phyloP scores from a whole-genome alignment of 2,888 invertebrate species.

The Acleris cristana region DNA sequence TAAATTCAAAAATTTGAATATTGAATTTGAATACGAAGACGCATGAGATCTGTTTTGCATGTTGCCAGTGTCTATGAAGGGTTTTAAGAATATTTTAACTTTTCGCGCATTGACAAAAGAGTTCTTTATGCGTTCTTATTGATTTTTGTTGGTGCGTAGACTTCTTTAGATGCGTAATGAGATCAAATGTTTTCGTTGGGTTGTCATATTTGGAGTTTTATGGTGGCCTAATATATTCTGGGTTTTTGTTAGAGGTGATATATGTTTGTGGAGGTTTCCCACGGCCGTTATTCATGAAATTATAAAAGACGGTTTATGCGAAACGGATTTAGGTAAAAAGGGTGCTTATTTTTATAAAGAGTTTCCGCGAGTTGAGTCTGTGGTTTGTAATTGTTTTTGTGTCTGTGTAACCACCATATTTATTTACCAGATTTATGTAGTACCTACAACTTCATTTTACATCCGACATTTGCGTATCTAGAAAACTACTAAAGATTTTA shows the following conservation, averaged over 20 bases:
- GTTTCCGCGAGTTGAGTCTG: neutral
- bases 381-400: too few relatives aligned
- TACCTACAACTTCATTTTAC: too few relatives aligned
- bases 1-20: constrained; percentile 76
- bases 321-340: constrained; percentile 19
- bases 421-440: too few relatives aligned
- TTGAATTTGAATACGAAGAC: constrained; percentile 63
- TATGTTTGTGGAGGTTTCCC: constrained; percentile 48
- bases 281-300: constrained; percentile 37
- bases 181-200: constrained; percentile 79
- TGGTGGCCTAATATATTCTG: constrained; percentile 59
- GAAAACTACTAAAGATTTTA: too few relatives aligned
- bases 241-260: constrained; percentile 57
- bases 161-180: constrained; percentile 73
- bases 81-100: constrained; percentile 56
- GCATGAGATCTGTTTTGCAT: constrained; percentile 74
- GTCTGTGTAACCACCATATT: too few relatives aligned
- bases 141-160: constrained; percentile 62
- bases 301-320: constrained; percentile 20
- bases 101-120: constrained; percentile 56
- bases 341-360: constrained; percentile 11
- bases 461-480: too few relatives aligned
- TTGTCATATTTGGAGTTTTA: constrained; percentile 75
- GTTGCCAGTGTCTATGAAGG: constrained; percentile 55
- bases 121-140: constrained; percentile 50